These are phyloP conservation scores for Brenthis ino DNA, from an alignment of 2,888 invertebrate genomes.

Conservation along the genomic window DNA sequence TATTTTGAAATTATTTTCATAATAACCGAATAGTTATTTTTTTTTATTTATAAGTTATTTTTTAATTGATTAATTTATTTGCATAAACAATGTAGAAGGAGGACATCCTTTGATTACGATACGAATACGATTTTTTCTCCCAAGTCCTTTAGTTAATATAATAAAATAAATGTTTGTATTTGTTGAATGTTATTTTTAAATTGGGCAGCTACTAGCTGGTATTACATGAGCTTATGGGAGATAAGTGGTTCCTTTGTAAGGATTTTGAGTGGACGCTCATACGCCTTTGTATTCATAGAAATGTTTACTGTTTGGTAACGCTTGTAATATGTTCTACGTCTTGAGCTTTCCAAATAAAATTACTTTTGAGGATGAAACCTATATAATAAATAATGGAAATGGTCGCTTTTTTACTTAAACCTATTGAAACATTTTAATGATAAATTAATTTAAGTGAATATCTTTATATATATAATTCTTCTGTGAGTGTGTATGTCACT, in stretches of 20 bases:
- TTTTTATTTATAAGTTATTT: too few species aligned
- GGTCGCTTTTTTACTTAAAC: neutral
- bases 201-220: constrained; percentile 15
- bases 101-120: too few species aligned
- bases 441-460: neutral
- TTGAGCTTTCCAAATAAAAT: neutral
- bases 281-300: constrained; percentile 12
- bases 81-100: too few species aligned
- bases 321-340: constrained; percentile 3
- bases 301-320: constrained; percentile 13
- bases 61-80: too few species aligned
- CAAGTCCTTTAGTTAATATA: neutral
- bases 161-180: neutral
- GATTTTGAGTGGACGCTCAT: constrained; percentile 29
- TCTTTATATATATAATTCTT: too few species aligned
- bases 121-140: neutral
- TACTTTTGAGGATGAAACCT: neutral
- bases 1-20: too few species aligned
- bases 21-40: too few species aligned
- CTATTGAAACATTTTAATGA: neutral
- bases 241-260: constrained; percentile 33
- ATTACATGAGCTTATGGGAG: constrained; percentile 21
- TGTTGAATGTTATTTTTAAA: constrained; percentile 3
- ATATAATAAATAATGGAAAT: neutral
- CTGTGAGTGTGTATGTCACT: too few species aligned